Evolutionary conservation across 2,797 vertebrate genomes (phyloP), one percentile per base, ranked within the genome.

Genomic region (Chaetophractus vellerosus): DNA sequence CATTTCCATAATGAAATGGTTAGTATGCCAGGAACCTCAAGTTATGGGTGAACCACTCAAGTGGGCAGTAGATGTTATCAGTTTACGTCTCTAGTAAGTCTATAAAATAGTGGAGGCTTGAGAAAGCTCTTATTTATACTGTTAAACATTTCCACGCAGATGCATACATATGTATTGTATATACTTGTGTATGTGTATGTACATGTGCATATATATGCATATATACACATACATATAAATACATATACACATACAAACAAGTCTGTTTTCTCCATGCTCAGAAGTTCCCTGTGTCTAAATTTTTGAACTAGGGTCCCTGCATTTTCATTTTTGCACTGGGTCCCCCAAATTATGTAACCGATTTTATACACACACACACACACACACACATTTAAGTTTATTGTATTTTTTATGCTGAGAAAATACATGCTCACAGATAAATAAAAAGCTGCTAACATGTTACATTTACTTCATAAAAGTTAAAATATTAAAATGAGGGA

Each of bases 381-480:
- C 10, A 50, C 14, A 18, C 15, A 92, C 33, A 71, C 2, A 28
- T 87, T 81, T 68, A 59, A 69, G 21, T 79, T 75, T 79, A 41
- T 48, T 90, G 26, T 50, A n/a, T 68, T 80, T 90, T 75, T 59
- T 31, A 93, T 45, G 79, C 50, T 71, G 11, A 91, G 57, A 93
- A 84, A 74, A 74, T 63, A 91, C 12, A 90, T 59, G 76, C 26
- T 91, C 24, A 84, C 33, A 93, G 57, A 90, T 87, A 86, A 61
- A 84, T 64, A 92, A 59, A 59, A 90, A 83, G 19, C n/a, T 74
- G 24, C 41, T 59, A 88, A 55, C 45, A 45, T 63, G 45, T 75
- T 69, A 36, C n/a, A 79, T 26, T 33, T 79, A 55, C 45, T 74
- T 78, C 9, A 55, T 45, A 63, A 52, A 28, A 68, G 15, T 61